Base-by-base conservation (phyloP, 1,140 invertebrate genomes). In the Laupala kohalensis region DNA sequence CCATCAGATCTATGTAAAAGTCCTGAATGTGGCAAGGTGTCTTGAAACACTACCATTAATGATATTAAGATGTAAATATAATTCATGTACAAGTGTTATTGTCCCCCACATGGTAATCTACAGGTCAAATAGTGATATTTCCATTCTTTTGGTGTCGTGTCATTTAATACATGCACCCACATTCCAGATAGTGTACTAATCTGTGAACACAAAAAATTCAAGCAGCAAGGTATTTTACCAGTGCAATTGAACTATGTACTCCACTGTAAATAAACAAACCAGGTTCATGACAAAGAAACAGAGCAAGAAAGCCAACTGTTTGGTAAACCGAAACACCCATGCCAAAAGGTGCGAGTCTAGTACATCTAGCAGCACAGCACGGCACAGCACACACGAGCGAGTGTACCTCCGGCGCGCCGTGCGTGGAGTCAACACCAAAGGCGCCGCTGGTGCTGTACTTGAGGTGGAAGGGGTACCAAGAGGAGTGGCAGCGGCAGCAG, bases 371-470 rank as follows among this genome's bases (percentile, higher is more conserved):
- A 66, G 64, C 69, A 70, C 25, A 37, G 62, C 69, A 25, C 69
- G 26, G 37, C 70, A 71, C 70, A 65, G 25, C 30, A 23, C 23
- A 71, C 70, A 27, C 67, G 27, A 29, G 27, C 28, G 62, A 65
- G 63, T 19, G 71, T 72, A 72, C 71, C 71, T 72, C 71, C 71
- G 65, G n/a, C 71, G 71, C 13, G 85, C 82, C 82, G 79, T 82
- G 76, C 80, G 80, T 76, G 80, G 81, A 71, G 82, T 79, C 78
- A 83, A 80, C 80, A 83, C 81, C 76, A 83, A 79, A 78, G 81
- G 82, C 76, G 81, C 78, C 79, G 81, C 81, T 77, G 80, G 25
- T 25, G 71, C 29, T 67, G 29, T 71, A 53, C 37, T 53, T 9
- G 37, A 53, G 37, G 67, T 64, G 28, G 79, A 77, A 53, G 76